phyloP scores from a whole-genome alignment of 2,888 invertebrate species.

The Eugnorisma glareosa region DNA sequence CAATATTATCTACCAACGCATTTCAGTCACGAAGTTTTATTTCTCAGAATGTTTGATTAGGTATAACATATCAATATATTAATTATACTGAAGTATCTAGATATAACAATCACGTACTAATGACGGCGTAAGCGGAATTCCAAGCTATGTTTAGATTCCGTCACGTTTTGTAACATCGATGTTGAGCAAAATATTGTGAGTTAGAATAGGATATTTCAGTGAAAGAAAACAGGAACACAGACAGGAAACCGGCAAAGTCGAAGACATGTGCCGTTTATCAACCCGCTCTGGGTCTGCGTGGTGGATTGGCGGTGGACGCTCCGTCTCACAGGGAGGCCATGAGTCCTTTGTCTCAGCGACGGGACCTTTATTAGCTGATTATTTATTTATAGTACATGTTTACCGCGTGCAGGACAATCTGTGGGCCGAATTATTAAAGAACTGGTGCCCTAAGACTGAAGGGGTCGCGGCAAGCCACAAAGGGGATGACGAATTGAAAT shows the following conservation, averaged over 20 bases:
- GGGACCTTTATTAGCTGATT: not conserved
- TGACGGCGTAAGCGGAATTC: not conserved
- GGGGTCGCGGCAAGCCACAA: not conserved
- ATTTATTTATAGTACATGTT: not conserved
- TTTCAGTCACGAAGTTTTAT: conserved; percentile 39
- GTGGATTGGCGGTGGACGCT: not conserved
- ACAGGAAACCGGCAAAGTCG: not conserved
- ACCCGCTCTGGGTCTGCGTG: not conserved
- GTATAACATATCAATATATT: conserved; percentile 14
- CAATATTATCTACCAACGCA: not conserved
- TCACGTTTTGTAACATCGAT: conserved; percentile 30
- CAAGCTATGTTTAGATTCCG: not conserved
- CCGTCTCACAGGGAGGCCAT: not conserved
- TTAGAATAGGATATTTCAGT: not conserved
- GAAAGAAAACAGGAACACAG: not conserved
- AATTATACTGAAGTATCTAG: conserved; percentile 16
- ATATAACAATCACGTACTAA: conserved; percentile 29
- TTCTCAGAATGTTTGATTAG: conserved; percentile 38
- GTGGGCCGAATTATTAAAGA: not conserved
- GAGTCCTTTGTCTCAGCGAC: not conserved
- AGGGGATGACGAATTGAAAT: not conserved
- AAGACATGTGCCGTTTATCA: not conserved
- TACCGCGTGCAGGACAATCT: not conserved
- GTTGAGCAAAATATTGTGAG: not conserved
- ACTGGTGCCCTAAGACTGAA: not conserved